These are phyloP conservation scores for Echiichthys vipera DNA, from an alignment of 2,797 vertebrate genomes.

Conservation along the genomic window DNA sequence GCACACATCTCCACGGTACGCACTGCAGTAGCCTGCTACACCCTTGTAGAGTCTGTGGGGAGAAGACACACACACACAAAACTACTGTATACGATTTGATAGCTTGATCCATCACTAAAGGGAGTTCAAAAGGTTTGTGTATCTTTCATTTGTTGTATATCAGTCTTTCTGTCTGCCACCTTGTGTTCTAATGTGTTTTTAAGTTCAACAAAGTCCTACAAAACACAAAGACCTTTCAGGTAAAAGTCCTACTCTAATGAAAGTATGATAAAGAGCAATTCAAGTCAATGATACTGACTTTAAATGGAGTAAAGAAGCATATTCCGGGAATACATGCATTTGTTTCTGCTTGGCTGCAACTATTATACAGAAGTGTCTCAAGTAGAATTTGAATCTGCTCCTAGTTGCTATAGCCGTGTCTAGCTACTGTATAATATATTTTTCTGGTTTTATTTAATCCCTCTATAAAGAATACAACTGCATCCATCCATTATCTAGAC, in stretches of 20 bases:
- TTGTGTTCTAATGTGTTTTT: neutral
- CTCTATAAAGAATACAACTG: too few relatives aligned
- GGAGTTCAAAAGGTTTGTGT: neutral
- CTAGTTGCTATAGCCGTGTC: too few relatives aligned
- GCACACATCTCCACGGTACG: slow-evolving; percentile 92
- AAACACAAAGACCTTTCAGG: neutral
- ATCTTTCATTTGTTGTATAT: neutral
- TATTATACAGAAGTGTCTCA: neutral
- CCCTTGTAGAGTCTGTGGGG: slow-evolving; percentile 89
- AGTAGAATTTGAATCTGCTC: neutral
- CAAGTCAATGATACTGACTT: neutral
- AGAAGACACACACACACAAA: neutral
- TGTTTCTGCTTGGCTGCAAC: neutral
- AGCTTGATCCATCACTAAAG: neutral
- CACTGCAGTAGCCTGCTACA: slow-evolving; percentile 90
- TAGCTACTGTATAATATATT: too few relatives aligned
- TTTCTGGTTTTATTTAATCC: neutral
- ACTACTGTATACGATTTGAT: too few relatives aligned
- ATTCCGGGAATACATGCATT: neutral
- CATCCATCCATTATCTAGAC: neutral
- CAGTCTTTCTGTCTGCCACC: neutral
- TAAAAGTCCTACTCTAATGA: neutral
- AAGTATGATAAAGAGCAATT: too few relatives aligned
- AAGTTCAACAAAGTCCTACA: neutral
- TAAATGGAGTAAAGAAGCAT: neutral